Evolutionary conservation across 2,888 invertebrate species (phyloP), one percentile per base, ranked within the genome.

Genomic region (Agrotis segetum): DNA sequence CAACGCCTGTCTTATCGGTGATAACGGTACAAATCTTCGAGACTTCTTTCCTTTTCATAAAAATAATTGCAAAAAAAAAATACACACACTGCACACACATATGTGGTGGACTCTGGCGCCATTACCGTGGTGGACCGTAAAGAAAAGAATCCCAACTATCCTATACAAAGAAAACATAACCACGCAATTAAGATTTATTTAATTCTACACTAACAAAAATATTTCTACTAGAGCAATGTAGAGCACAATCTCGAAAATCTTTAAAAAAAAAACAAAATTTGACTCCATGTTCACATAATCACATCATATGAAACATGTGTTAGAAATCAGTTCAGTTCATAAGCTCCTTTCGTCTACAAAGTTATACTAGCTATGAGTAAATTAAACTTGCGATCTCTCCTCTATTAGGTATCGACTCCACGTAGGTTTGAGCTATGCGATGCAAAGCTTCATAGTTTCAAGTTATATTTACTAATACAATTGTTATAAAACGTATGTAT

Each of bases 351-450:
- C 21, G 21, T 63, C 62, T 74, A 53, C 46, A 67, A 68, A 71
- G 61, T 72, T 84, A 9, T n/a, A 70, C 56, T 3, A 6, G 13
- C 56, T 67, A 40, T 40, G 40, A 40, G 40, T 40, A 44, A 34
- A 47, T 67, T 76, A 63, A 76, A 74, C 58, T 64, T n/a, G 55
- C 34, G 55, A 75, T 74, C 53, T 19, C 63, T 68, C 7, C 21
- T 47, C 11, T 19, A 49, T 29, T 1, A n/a, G 29, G 11, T 7
- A n/a, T 14, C 5, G n/a, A 21, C 34, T 29, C 17, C 19, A 13
- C 0, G 16, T 13, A 19, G n/a, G 6, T 13, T 34, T 17, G 14
- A 2, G 60, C 47, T 47, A 68, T n/a, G 21, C 47, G 7, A 65
- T 56, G 29, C 11, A n/a, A n/a, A 29, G 29, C 29, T 29, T 16